phyloP scores from a whole-genome alignment of 2,113 vertebrate genomes.

The Eulemur macaco region DNA sequence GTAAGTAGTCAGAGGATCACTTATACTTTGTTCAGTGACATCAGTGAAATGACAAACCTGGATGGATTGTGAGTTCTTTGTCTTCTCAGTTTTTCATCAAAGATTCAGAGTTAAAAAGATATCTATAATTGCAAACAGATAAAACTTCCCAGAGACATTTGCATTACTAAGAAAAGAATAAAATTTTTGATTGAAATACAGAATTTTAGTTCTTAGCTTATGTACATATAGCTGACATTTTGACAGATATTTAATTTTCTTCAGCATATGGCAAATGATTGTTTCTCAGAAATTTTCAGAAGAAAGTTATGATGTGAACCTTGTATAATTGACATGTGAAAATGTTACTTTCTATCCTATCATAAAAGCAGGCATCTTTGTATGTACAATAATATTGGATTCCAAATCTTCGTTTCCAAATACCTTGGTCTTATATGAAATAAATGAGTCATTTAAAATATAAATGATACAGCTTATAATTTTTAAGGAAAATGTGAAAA shows the following conservation, averaged over 20 bases:
- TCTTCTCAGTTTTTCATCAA: not conserved
- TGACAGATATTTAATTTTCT: conserved; percentile 16
- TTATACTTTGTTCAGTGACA: not conserved
- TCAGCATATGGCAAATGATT: not conserved
- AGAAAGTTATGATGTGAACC: not conserved
- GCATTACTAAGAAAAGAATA: not conserved
- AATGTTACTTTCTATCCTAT: not conserved
- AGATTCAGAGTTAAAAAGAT: not conserved
- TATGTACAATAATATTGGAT: not conserved
- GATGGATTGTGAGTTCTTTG: not conserved
- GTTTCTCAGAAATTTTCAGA: not conserved
- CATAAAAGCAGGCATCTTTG: not conserved
- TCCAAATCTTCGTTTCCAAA: not conserved
- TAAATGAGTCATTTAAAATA: not conserved
- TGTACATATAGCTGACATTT: not conserved
- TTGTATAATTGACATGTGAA: not conserved
- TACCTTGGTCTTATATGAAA: not conserved
- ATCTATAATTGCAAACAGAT: not conserved
- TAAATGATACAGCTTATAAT: not conserved
- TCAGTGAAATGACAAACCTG: not conserved
- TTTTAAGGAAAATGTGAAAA: not conserved
- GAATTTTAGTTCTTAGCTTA: not conserved
- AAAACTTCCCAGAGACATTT: not conserved
- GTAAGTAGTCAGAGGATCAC: not conserved
- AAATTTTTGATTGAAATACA: not conserved